Base-by-base conservation (phyloP, 2,888 invertebrate species). In the Sinelater perroti region DNA sequence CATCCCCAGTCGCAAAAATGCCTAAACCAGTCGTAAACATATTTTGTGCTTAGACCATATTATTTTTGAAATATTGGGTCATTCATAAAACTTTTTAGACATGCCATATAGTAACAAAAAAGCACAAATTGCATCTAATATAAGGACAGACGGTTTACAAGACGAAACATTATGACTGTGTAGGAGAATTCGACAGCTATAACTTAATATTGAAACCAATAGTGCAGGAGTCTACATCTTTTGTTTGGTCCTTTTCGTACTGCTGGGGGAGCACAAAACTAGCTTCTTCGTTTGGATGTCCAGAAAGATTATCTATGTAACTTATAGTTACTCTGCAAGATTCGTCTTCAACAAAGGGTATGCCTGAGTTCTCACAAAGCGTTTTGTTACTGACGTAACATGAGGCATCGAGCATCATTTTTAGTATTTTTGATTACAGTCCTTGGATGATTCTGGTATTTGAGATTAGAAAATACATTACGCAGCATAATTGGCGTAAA, bases 211-310 rank as follows among this genome's bases (percentile, higher is more conserved):
- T n/a, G n/a, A n/a, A n/a, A n/a, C n/a, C n/a, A n/a, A n/a, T n/a
- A n/a, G n/a, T n/a, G n/a, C n/a, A n/a, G n/a, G n/a, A n/a, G n/a
- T n/a, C n/a, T n/a, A n/a, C 16, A 36, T 36, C 36, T 36, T 16
- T n/a, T 36, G 17, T 36, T 17, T n/a, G n/a, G 18, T 17, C 7
- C 2, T 17, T n/a, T 33, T 33, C 11, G 3, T 13, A 33, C 33
- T 33, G 33, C 33, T 13, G 33, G 2, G 16, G 14, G 33, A 13
- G 10, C 3, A 6, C 3, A 8, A 4, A 30, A 30, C 30, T 5
- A 11, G 33, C 33, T 33, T 33, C 33, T 33, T 33, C 33, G 8
- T 33, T 10, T 10, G 33, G 10, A 33, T 33, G 33, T 10, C 33
- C 13, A 30, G 3, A 11, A 11, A 30, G 30, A 8, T 30, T 30